A percentile compares a stretch with the other conserved stretches of the same genome.
phyloP scores from a whole-genome alignment of 2,888 invertebrate genomes.

The Metalampra italica region DNA sequence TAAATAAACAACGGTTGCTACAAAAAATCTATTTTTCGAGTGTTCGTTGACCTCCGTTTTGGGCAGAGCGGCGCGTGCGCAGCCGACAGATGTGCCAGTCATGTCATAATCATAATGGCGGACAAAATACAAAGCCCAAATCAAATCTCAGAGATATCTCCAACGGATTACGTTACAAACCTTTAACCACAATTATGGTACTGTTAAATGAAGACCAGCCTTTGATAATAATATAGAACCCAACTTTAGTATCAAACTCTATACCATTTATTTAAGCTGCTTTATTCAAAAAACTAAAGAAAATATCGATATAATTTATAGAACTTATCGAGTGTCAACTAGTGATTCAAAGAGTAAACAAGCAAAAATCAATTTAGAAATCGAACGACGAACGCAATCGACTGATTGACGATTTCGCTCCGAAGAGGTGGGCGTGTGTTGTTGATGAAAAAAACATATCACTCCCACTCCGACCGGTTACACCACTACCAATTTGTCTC shows the following conservation, averaged over 20 bases:
- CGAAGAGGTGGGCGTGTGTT: constrained; percentile 68
- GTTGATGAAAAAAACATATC: constrained; percentile 67
- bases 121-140: constrained; percentile 61
- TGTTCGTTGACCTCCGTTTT: constrained; percentile 53
- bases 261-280: neutral
- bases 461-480: constrained; percentile 71
- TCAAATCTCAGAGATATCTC: constrained; percentile 69
- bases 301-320: too few species aligned
- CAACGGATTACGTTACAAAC: constrained; percentile 66
- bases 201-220: constrained; percentile 39
- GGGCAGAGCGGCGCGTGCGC: constrained; percentile 57
- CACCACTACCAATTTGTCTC: constrained; percentile 39
- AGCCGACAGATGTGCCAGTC: constrained; percentile 64
- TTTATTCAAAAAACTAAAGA: too few species aligned
- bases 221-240: constrained; percentile 55
- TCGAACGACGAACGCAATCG: constrained; percentile 49
- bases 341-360: too few species aligned
- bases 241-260: constrained; percentile 29
- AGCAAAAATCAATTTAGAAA: constrained; percentile 43
- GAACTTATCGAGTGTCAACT: too few species aligned
- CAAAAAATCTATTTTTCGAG: constrained; percentile 38
- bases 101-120: constrained; percentile 67
- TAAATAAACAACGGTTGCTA: constrained; percentile 40
- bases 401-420: constrained; percentile 47
- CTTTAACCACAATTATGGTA: constrained; percentile 68